Percentiles rank a stretch among this genome's conserved stretches.
These are phyloP conservation scores for Molossus molossus DNA, from an alignment of 2,797 vertebrate genomes.

Conservation along the genomic window DNA sequence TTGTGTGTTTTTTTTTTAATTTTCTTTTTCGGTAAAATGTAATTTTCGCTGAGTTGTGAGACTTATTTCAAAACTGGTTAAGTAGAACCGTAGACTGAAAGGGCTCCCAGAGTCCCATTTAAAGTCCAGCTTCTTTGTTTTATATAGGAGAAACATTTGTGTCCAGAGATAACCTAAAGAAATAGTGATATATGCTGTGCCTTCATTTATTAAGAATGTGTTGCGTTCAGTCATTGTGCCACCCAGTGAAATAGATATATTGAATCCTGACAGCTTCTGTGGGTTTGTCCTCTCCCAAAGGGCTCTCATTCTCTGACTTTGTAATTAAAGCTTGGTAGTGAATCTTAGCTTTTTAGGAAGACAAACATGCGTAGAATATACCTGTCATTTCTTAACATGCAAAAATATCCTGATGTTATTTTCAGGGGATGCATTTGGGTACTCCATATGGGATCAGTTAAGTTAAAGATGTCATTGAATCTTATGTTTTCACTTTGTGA, in stretches of 20 bases:
- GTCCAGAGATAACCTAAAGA: background rate
- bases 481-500: background rate
- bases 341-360: constrained; percentile 21
- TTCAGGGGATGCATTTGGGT: background rate
- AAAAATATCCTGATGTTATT: background rate
- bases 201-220: background rate
- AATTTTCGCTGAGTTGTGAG: background rate
- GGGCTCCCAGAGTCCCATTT: background rate
- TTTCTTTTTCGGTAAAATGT: background rate
- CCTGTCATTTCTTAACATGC: background rate
- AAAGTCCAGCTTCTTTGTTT: background rate
- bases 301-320: background rate
- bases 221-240: background rate
- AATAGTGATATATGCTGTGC: background rate
- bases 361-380: background rate
- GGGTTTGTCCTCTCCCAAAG: background rate
- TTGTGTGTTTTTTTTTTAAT: accelerated
- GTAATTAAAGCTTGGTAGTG: background rate
- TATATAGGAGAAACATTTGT: background rate
- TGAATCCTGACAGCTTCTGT: background rate
- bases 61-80: background rate
- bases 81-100: background rate
- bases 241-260: background rate
- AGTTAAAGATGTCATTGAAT: background rate
- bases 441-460: background rate